Conservation (phyloP, 2,797 vertebrate species). For the Sphenodon punctatus region DNA sequence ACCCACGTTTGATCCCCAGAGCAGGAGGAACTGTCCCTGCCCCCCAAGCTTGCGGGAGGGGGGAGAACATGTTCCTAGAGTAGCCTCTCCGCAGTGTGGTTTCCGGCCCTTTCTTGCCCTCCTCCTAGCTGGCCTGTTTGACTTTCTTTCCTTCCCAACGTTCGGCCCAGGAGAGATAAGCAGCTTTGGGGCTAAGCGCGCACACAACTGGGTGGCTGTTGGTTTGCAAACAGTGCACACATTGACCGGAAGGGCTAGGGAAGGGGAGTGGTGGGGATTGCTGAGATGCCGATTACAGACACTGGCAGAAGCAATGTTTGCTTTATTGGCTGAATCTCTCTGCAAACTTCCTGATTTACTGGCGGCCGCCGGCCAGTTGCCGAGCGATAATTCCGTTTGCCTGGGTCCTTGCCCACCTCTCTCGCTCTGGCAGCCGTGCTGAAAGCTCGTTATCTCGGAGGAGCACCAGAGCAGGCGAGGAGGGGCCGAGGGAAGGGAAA, state of each 20-base stretch:
- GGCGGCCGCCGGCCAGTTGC: not conserved
- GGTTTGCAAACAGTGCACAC: not conserved
- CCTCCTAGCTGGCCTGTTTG: not conserved
- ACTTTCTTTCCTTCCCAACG: not conserved
- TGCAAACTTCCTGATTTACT: constrained; percentile 56
- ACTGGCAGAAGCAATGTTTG: constrained; percentile 43
- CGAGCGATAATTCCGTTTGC: constrained; percentile 21
- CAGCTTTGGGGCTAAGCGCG: not conserved
- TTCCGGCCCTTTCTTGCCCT: too few species aligned
- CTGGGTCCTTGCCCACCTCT: constrained; percentile 35
- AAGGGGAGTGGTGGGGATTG: constrained; percentile 9
- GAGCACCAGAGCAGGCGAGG: constrained; percentile 50
- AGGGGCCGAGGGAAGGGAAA: constrained; percentile 69
- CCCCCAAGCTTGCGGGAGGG: too few species aligned
- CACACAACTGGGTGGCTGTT: not conserved
- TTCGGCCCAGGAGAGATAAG: not conserved
- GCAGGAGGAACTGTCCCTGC: too few species aligned
- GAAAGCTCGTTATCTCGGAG: constrained; percentile 52
- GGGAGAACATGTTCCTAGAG: too few species aligned
- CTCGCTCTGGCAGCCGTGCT: not conserved
- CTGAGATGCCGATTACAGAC: not conserved
- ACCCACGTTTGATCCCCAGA: too few species aligned
- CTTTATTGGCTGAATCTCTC: constrained; percentile 42
- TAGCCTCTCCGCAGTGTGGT: too few species aligned
- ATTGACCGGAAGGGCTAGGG: not conserved